phyloP scores from a whole-genome alignment of 2,797 vertebrate species.

The Tarsius wallacei region DNA sequence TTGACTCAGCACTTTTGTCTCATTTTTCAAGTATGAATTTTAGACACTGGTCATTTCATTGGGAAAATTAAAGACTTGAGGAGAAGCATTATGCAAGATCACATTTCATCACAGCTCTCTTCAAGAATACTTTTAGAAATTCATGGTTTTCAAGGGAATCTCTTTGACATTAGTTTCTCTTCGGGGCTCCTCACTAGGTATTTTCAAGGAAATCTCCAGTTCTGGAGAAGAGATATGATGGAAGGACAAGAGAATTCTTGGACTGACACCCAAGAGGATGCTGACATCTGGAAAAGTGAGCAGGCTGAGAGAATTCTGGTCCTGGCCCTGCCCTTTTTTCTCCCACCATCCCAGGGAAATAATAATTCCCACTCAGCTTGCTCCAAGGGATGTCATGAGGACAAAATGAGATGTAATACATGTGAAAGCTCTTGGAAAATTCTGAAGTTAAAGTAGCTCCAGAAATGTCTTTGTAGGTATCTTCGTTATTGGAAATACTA shows the following conservation, averaged over 20 bases:
- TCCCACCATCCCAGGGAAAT: neutral
- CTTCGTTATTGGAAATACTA: neutral
- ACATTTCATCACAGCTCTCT: neutral
- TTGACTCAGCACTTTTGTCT: slow-evolving; percentile 25
- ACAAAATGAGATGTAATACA: neutral
- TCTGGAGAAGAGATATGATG: neutral
- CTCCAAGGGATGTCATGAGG: neutral
- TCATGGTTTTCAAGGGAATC: slow-evolving; percentile 35
- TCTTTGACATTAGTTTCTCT: neutral
- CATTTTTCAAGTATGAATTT: slow-evolving; percentile 65
- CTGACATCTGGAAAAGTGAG: neutral
- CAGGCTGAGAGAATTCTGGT: too few relatives aligned
- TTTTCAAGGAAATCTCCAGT: neutral
- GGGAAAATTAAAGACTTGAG: neutral
- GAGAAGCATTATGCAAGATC: neutral
- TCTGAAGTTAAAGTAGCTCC: neutral
- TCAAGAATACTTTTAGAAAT: neutral
- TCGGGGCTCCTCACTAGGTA: neutral
- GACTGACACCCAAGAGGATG: rapidly evolving
- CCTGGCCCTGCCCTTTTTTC: neutral
- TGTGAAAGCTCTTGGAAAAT: neutral
- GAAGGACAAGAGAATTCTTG: too few relatives aligned
- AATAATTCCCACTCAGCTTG: neutral
- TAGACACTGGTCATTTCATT: neutral
- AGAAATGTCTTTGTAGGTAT: neutral